Base-by-base conservation (phyloP, 2,113 vertebrate species). In the Alectura lathami region DNA sequence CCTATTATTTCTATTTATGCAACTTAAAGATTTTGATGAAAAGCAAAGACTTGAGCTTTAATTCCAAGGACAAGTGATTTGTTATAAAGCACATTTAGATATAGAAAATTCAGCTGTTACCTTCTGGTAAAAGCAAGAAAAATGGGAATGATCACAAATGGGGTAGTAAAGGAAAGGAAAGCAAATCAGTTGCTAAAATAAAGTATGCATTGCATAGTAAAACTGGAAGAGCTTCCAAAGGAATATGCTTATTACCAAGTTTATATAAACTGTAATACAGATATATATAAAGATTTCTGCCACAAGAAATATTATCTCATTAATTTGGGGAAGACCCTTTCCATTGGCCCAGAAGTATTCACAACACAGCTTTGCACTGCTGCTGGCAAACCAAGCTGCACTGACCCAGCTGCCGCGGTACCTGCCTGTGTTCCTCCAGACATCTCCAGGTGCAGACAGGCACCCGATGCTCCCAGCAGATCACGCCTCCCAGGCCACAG, bases 371-470 rank as follows among this genome's bases (percentile, higher is more conserved):
- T 75, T 21, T 0, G 17, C 50, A 13, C 11, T 16, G 60, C 24
- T 36, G 63, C 67, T 69, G 54, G 6, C 30, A 70, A 6, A 3
- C 12, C 36, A 27, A 40, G n/a, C 32, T 73, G 63, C 14, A 14
- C 18, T 57, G 30, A 18, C 32, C 54, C 26, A 14, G 17, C 32
- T 47, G 40, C 27, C 36, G 34, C 32, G 1, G 11, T 0, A 47
- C 6, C 63, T 45, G 54, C 8, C 51, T 3, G 26, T 8, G 17
- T n/a, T 30, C 59, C 45, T 10, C 7, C 27, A n/a, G 40, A 23
- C 17, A 63, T 3, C 23, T 2, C 1, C 36, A 63, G 40, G n/a
- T 10, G 42, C 16, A 59, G 42, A 62, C 5, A 40, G 23, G 15
- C 4, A 6, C 29, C 2, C 0, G 7, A 22, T 2, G 29, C 11